These are phyloP conservation scores for Melanophora roralis DNA, from an alignment of 2,888 invertebrate genomes.

Conservation along the genomic window DNA sequence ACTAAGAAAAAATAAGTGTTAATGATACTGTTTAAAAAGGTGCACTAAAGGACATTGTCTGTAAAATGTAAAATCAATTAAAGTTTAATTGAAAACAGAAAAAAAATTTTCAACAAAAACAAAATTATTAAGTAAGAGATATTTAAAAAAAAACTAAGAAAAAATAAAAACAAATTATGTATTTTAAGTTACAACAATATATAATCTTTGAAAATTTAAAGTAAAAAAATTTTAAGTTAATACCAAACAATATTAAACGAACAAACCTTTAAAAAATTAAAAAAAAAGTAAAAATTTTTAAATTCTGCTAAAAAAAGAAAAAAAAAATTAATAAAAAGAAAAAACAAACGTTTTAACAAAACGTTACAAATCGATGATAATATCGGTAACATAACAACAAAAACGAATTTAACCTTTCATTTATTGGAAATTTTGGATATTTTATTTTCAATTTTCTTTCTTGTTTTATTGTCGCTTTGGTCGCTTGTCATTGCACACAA, in stretches of 20 bases:
- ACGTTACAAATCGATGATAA: slow-evolving; percentile 45
- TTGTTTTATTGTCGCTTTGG: neutral
- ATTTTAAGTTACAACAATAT: neutral
- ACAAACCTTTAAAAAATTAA: neutral
- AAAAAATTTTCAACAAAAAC: neutral
- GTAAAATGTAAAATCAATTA: slow-evolving; percentile 1
- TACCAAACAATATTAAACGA: neutral
- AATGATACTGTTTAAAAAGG: neutral
- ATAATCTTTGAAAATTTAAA: neutral
- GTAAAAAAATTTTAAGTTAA: neutral
- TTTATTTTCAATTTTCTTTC: slow-evolving; percentile 25
- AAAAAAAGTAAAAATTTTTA: neutral
- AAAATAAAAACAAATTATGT: neutral
- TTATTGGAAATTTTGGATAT: slow-evolving; percentile 39
- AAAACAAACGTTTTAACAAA: slow-evolving; percentile 30
- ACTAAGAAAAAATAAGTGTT: neutral
- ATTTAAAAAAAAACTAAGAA: neutral
- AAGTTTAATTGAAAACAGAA: slow-evolving; percentile 32
- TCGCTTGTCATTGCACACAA: slow-evolving; percentile 17
- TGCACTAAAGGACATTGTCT: neutral
- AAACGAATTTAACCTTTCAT: neutral
- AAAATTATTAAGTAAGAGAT: slow-evolving; percentile 10
- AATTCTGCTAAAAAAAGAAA: neutral
- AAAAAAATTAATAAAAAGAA: slow-evolving; percentile 1
- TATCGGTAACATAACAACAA: slow-evolving; percentile 30